These are phyloP conservation scores for Drosophila pseudoobscura DNA, from an alignment of 1,140 invertebrate genomes.

Conservation along the genomic window DNA sequence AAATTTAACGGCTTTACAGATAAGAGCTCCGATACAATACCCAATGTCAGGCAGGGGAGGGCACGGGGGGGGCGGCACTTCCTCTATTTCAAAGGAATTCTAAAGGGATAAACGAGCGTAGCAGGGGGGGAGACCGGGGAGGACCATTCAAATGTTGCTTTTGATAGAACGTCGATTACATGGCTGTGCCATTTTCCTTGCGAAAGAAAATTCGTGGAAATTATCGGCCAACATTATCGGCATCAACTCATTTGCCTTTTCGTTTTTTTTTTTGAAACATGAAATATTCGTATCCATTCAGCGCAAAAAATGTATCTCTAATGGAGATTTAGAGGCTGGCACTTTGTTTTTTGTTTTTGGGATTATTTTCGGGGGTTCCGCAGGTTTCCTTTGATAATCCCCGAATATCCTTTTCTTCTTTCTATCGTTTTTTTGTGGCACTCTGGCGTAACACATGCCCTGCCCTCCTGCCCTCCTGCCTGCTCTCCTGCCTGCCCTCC, in stretches of 20 bases:
- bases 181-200: neutral
- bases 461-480: too few relatives aligned
- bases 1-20: slow-evolving; percentile 75
- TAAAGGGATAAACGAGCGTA: slow-evolving; percentile 23
- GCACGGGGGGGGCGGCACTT: slow-evolving; percentile 9
- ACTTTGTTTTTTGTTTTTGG: slow-evolving; percentile 1
- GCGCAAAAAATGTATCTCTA: slow-evolving; percentile 34
- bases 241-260: too few relatives aligned
- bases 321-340: slow-evolving; percentile 43
- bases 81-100: slow-evolving; percentile 2
- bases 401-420: neutral
- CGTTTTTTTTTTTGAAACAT: neutral
- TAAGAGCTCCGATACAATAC: slow-evolving; percentile 48
- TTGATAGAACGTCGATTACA: slow-evolving; percentile 33
- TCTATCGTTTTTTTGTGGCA: neutral
- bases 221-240: too few relatives aligned
- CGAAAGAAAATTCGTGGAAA: too few relatives aligned
- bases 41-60: slow-evolving; percentile 10
- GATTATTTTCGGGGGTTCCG: slow-evolving; percentile 2
- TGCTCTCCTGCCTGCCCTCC: neutral
- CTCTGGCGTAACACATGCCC: too few relatives aligned
- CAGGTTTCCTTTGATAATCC: slow-evolving; percentile 41
- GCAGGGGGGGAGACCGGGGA: too few relatives aligned
- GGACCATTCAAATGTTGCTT: neutral
- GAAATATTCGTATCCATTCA: slow-evolving; percentile 25